Evolutionary conservation across 2,888 invertebrate genomes (phyloP), one percentile per base, ranked within the genome.

Genomic region (Mactromeris polynyma): DNA sequence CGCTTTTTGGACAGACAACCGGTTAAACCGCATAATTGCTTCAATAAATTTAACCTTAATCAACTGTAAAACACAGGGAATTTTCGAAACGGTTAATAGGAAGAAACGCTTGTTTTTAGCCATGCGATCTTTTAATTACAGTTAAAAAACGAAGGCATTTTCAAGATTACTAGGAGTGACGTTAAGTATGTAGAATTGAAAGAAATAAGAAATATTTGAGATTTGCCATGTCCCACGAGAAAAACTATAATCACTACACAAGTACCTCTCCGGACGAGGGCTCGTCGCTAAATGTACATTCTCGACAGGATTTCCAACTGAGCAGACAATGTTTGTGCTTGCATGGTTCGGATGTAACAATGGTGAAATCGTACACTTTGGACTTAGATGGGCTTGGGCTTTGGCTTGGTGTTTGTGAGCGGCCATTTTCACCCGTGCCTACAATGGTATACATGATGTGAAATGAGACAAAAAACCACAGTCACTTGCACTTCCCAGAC

Each of bases 271-370:
- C 95, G 46, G 96, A 95, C 46, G 95, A 95, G 85, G 94, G 93
- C 85, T 95, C 93, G 89, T 93, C 95, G 83, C 94, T 94, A 87
- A 93, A 92, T 6, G 95, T 95, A 93, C 96, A 96, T 79, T 96
- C 95, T 86, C 95, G 91, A 91, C 96, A 96, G 78, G 95, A 93
- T 90, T 95, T 94, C 96, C 96, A 96, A 86, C 95, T 95, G 84
- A 96, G 94, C 86, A 96, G 95, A 91, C 96, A 95, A 64, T 94
- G 94, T 86, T 94, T 95, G 88, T 92, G 91, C 93, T 95, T 94
- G 88, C 94, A 94, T 21, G 94, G 94, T 79, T 95, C 95, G 51
- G 93, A 89, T 64, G 93, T 88, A 40, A 94, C 91, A 86, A 94
- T 93, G 54, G 94, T 93, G 89, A 95, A 95, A 92, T 95, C 95